These are phyloP conservation scores for Diachasmimorpha longicaudata DNA, from an alignment of 1,140 invertebrate species.

Conservation along the genomic window DNA sequence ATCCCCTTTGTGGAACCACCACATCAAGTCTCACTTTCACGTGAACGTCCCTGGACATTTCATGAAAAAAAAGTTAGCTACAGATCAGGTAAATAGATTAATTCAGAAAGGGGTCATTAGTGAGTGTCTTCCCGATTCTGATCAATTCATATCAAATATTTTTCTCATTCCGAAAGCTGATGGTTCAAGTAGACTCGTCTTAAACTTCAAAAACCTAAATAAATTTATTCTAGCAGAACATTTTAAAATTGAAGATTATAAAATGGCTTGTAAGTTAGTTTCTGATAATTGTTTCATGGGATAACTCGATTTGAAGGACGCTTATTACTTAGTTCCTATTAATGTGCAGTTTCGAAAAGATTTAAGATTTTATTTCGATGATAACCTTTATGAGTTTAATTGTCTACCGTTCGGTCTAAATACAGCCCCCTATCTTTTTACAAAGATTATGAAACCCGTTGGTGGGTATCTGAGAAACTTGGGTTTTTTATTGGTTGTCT, in stretches of 20 bases:
- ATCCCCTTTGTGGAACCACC: no score
- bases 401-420: conserved; percentile 8
- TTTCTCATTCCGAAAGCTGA: background rate
- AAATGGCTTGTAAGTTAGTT: background rate
- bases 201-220: background rate
- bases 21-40: no score
- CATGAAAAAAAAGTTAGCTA: no score
- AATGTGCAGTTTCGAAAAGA: background rate
- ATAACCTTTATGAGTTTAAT: background rate
- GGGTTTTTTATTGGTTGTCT: background rate
- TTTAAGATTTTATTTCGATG: background rate
- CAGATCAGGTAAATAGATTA: no score
- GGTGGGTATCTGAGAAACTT: background rate
- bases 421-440: background rate
- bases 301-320: background rate
- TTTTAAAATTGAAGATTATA: background rate
- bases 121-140: no score
- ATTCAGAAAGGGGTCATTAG: no score
- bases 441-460: conserved; percentile 13
- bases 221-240: background rate
- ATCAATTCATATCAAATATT: no score
- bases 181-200: background rate
- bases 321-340: background rate
- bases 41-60: no score
- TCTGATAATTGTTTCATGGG: background rate